A percentile compares a stretch with the other conserved stretches of the same genome.
Evolutionary conservation across 2,888 invertebrate genomes (phyloP).

Genomic region (Andrena marginata): DNA sequence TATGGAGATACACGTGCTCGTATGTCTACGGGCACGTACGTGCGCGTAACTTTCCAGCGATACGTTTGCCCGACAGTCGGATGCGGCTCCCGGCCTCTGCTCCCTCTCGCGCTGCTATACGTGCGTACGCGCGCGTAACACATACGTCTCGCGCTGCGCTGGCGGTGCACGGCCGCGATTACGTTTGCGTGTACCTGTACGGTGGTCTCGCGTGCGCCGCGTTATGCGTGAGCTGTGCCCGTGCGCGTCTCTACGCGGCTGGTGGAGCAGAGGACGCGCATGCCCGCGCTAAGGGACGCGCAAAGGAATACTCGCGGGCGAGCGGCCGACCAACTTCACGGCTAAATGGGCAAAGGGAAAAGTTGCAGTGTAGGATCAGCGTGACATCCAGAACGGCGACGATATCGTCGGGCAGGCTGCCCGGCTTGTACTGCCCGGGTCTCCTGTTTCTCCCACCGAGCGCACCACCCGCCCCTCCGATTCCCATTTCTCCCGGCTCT

Average conservation of each 20-base stretch:
- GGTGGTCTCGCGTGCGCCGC: neutral
- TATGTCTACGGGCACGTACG: conserved; percentile 28
- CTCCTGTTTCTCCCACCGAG: conserved; percentile 81
- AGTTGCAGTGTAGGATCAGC: conserved; percentile 46
- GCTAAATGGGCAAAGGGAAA: neutral
- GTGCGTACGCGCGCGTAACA: conserved; percentile 6
- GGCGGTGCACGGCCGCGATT: neutral
- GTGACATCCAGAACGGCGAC: conserved; percentile 63
- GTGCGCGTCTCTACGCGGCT: conserved; percentile 5
- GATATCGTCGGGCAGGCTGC: conserved; percentile 82
- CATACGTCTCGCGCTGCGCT: conserved; percentile 19
- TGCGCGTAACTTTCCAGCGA: neutral
- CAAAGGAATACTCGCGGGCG: conserved; percentile 16
- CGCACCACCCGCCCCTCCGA: conserved; percentile 62
- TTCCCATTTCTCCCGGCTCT: conserved; percentile 66
- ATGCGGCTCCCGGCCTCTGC: neutral
- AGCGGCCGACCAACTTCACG: neutral
- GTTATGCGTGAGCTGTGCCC: conserved; percentile 3
- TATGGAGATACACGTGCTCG: conserved; percentile 62
- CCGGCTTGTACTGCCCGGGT: conserved; percentile 85
- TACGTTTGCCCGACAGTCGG: too few species aligned
- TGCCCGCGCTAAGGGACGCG: conserved; percentile 15
- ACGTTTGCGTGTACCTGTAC: too few species aligned
- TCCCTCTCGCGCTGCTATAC: neutral
- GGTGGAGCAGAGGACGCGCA: conserved; percentile 18